A percentile compares a stretch with the other conserved stretches of the same genome.
Conservation (phyloP, 1,140 invertebrate genomes). For the Drosophila parabipectinata region DNA sequence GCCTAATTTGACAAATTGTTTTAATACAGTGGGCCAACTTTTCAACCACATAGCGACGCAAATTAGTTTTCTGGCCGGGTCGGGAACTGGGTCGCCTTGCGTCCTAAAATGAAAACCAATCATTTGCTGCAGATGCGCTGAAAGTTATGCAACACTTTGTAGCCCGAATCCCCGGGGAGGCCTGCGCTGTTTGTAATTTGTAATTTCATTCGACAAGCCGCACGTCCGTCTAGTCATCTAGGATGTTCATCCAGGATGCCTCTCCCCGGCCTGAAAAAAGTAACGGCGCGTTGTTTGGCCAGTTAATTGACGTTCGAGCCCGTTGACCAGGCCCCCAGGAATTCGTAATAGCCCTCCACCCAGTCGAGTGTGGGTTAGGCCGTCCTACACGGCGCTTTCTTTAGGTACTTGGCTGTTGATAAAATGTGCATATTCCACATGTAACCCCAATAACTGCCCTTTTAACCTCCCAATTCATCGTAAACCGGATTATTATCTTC, state of each 20-base stretch:
- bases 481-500: constrained; percentile 38
- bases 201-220: constrained; percentile 46
- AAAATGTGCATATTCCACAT: constrained; percentile 16
- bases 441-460: constrained; percentile 34
- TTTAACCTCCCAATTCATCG: constrained; percentile 38
- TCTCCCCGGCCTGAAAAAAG: background rate
- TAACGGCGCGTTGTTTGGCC: background rate
- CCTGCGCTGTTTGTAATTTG: constrained; percentile 15
- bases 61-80: constrained; percentile 59
- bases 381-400: no score
- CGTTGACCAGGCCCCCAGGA: background rate
- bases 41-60: constrained; percentile 56
- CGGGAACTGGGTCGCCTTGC: constrained; percentile 26
- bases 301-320: constrained; percentile 6
- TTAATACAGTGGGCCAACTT: constrained; percentile 71
- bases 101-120: constrained; percentile 46
- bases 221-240: constrained; percentile 27
- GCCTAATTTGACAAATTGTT: constrained; percentile 81
- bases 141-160: constrained; percentile 56
- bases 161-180: background rate
- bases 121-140: constrained; percentile 36
- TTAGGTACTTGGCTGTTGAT: no score
- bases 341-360: background rate
- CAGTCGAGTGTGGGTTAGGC: no score
- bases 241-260: background rate